Conservation (phyloP, 1,140 invertebrate species). For the Drosophila mauritiana region DNA sequence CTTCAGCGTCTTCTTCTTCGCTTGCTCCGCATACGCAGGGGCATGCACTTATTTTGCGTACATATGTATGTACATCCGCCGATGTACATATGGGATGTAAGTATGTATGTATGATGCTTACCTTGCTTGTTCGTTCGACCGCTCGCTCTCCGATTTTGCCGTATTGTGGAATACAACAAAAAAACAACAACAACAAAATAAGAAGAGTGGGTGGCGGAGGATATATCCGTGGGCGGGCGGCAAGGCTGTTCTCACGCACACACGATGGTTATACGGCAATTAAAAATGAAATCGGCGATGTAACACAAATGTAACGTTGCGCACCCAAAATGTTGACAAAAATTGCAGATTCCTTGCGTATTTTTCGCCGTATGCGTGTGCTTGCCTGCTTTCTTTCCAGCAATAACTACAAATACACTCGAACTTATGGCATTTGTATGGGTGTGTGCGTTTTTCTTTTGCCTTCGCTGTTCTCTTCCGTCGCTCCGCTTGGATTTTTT, state of each 20-base stretch:
- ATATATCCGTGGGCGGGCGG: not conserved
- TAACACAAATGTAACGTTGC: not conserved
- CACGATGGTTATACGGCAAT: too few species aligned
- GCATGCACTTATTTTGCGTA: constrained; percentile 19
- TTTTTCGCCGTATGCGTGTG: constrained; percentile 13
- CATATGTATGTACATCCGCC: not conserved
- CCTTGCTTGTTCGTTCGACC: not conserved
- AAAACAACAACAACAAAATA: not conserved
- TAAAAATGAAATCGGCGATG: not conserved
- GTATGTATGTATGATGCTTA: constrained; percentile 3
- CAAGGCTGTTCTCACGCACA: not conserved
- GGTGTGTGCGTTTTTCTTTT: constrained; percentile 6
- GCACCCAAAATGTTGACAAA: not conserved
- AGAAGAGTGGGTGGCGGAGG: not conserved
- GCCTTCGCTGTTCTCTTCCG: not conserved
- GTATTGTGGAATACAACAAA: not conserved
- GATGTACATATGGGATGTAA: not conserved
- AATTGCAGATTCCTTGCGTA: constrained; percentile 6
- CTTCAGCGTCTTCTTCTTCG: constrained; percentile 1
- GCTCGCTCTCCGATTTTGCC: not conserved
- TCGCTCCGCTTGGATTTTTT: not conserved
- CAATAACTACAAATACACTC: constrained; percentile 12
- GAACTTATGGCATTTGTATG: constrained; percentile 13
- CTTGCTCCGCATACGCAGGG: constrained; percentile 1
- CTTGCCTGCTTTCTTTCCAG: constrained; percentile 8